Base-by-base conservation (phyloP, 2,113 vertebrate species). In the Pachycephala philippinensis region DNA sequence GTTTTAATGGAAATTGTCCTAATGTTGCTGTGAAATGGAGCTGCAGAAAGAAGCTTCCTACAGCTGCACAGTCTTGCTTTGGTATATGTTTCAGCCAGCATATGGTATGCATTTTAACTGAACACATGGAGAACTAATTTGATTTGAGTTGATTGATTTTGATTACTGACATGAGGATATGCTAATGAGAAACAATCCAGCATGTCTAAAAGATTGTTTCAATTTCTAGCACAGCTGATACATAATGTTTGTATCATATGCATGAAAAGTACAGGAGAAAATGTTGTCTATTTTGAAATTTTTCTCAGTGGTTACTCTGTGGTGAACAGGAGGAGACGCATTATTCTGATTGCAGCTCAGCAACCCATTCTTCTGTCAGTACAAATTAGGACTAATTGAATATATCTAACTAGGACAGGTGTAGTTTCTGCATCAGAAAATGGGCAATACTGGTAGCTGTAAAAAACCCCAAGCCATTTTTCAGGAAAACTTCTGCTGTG, bases 131-230 rank as follows among this genome's bases (percentile, higher is more conserved):
- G 70, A 89, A 89, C 83, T 96, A 83, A 85, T 87, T 93, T 92
- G 79, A 88, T 84, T 89, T 84, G 83, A 91, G 77, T 82, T 92
- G 95, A 95, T 96, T 89, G 86, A 86, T 92, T 93, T 89, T 95
- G 93, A 93, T 94, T 94, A 93, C 80, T 89, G 92, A 75, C 83
- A 84, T 84, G 76, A 92, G 64, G 72, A 10, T 96, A 93, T 95
- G 96, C 57, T 95, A 76, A 96, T 96, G 64, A 90, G 95, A 95
- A 90, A 49, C 68, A 90, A 82, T 95, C 76, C 64, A 84, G 68
- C 79, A 21, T 84, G 57, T 86, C 83, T 96, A 68, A 75, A 88
- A 82, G 90, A 42, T 68, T 80, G 63, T 31, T 90, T 90, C 53
- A 71, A 3, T 90, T 96, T 86, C 80, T 87, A 71, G 60, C 57